Conservation (phyloP, 2,888 invertebrate species). For the Nudaria mundana region DNA sequence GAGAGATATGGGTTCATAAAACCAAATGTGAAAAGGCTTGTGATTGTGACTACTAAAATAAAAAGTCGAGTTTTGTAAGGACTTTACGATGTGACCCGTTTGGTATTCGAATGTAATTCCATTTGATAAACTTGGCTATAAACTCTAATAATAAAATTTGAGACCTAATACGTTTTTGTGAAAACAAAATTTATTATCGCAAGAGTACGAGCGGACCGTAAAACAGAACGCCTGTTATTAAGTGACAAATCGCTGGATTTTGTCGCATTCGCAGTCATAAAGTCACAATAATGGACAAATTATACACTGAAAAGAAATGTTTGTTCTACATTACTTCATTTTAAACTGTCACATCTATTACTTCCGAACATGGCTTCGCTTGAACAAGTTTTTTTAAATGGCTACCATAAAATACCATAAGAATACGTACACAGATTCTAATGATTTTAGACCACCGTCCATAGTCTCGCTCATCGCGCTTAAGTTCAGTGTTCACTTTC, state of each 20-base stretch:
- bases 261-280: conserved; percentile 58
- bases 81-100: conserved; percentile 48
- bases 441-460: no score
- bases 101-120: conserved; percentile 50
- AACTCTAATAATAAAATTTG: conserved; percentile 61
- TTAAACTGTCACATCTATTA: conserved; percentile 24
- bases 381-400: background rate
- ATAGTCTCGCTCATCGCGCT: no score
- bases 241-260: conserved; percentile 67
- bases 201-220: conserved; percentile 51
- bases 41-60: conserved; percentile 46
- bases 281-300: conserved; percentile 58
- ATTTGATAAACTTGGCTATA: conserved; percentile 60
- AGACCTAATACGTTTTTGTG: conserved; percentile 61
- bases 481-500: no score
- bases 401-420: no score
- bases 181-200: conserved; percentile 58
- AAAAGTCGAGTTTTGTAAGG: conserved; percentile 43
- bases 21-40: conserved; percentile 12
- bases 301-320: conserved; percentile 57
- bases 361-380: conserved; percentile 4
- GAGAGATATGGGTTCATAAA: background rate
- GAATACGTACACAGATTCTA: no score
- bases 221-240: conserved; percentile 64
- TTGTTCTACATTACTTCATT: conserved; percentile 42